phyloP scores from a whole-genome alignment of 2,888 invertebrate species.

The Acleris cristana region DNA sequence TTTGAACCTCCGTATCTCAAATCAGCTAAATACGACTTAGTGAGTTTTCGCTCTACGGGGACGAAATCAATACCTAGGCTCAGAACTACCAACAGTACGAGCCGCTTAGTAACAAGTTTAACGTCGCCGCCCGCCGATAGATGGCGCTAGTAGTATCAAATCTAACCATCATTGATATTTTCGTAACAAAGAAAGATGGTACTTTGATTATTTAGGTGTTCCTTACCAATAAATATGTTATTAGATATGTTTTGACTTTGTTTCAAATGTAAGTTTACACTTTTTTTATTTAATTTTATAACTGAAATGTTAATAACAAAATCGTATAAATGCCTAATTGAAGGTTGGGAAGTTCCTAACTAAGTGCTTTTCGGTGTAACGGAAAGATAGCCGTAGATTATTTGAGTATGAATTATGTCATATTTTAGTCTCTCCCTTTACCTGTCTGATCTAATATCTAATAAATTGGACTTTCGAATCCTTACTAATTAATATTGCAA shows the following conservation, averaged over 20 bases:
- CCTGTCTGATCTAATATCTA: not conserved
- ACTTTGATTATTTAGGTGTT: too few relatives aligned
- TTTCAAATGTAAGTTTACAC: too few relatives aligned
- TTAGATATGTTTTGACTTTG: too few relatives aligned
- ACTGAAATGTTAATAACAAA: too few relatives aligned
- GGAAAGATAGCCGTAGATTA: not conserved
- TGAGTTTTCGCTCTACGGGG: too few relatives aligned
- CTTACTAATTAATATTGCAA: too few relatives aligned
- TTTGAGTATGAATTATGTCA: not conserved
- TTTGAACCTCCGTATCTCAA: too few relatives aligned
- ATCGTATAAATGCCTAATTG: too few relatives aligned
- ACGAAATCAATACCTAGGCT: conserved; percentile 27
- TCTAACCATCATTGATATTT: not conserved
- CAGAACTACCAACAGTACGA: not conserved
- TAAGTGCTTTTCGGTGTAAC: conserved; percentile 20
- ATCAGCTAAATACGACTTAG: too few relatives aligned
- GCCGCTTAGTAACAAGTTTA: conserved; percentile 22
- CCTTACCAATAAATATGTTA: too few relatives aligned
- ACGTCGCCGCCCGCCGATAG: conserved; percentile 16
- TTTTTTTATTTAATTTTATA: too few relatives aligned
- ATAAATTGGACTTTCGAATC: too few relatives aligned
- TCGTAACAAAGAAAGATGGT: conserved; percentile 23
- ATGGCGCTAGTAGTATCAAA: conserved; percentile 31
- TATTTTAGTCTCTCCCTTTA: not conserved
- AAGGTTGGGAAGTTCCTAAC: not conserved